Evolutionary conservation across 2,797 vertebrate genomes (phyloP).

Genomic region (Nyctibius grandis): DNA sequence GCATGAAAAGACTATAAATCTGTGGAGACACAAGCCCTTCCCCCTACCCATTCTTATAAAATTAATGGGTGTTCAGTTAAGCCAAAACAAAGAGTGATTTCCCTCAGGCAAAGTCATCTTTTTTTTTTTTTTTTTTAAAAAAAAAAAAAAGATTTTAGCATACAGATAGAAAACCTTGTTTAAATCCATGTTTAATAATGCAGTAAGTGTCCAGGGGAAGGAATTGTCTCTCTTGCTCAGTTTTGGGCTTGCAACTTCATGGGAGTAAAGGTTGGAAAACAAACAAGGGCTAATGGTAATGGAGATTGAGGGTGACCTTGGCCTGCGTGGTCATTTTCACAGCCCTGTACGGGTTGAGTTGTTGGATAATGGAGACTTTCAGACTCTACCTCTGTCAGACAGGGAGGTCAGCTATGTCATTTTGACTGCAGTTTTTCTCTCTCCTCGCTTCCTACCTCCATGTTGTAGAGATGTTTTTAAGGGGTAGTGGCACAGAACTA

Average conservation of each 20-base stretch:
- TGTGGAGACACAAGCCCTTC: constrained; percentile 30
- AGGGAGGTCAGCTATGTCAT: background rate
- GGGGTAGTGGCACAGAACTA: background rate
- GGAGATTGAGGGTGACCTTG: constrained; percentile 23
- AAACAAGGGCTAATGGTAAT: constrained; percentile 8
- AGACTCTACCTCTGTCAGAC: background rate
- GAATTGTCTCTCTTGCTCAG: background rate
- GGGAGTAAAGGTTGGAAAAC: constrained; percentile 24
- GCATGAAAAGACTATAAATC: constrained; percentile 58
- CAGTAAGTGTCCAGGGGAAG: constrained; percentile 5
- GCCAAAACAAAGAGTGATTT: constrained; percentile 56
- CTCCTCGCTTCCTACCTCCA: background rate
- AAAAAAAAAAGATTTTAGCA: background rate
- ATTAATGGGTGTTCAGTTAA: constrained; percentile 58
- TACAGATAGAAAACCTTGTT: constrained; percentile 13
- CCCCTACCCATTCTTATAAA: constrained; percentile 30
- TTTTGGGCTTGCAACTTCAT: constrained; percentile 4
- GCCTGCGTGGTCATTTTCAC: background rate
- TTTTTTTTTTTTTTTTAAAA: background rate
- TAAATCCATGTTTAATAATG: constrained; percentile 49
- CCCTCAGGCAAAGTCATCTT: constrained; percentile 26
- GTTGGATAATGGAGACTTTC: background rate
- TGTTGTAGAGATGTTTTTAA: background rate
- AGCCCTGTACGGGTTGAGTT: background rate
- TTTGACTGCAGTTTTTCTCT: background rate